Percentiles rank a stretch among this genome's conserved stretches.
These are phyloP conservation scores for Diceros bicornis DNA, from an alignment of 2,797 vertebrate species.

Conservation along the genomic window DNA sequence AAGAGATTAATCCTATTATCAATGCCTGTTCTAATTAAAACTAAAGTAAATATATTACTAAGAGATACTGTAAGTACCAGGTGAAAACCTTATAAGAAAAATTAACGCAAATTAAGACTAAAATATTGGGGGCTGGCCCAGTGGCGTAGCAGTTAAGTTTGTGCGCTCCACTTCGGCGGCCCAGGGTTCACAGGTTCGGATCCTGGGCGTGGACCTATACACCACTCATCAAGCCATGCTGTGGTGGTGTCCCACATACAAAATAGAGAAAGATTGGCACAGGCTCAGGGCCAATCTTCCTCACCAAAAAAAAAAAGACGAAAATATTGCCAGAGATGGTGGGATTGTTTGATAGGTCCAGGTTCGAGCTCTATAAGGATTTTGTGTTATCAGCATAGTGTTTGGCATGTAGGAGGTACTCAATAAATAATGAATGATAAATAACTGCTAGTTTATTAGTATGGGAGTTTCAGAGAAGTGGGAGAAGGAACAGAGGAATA, in stretches of 20 bases:
- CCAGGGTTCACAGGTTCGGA: too few species aligned
- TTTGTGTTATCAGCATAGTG: not conserved
- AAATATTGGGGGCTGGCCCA: not conserved
- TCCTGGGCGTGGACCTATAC: too few species aligned
- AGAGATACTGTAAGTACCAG: not conserved
- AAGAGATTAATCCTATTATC: not conserved
- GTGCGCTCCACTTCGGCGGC: too few species aligned
- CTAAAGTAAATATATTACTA: not conserved
- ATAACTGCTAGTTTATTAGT: not conserved
- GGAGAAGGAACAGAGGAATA: not conserved
- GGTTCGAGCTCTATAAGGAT: not conserved
- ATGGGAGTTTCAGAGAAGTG: not conserved
- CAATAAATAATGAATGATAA: not conserved
- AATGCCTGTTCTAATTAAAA: not conserved
- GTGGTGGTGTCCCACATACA: too few species aligned
- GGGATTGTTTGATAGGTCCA: not conserved
- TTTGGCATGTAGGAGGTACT: not conserved
- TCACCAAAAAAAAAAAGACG: not conserved
- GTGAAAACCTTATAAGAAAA: not conserved
- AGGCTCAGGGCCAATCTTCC: too few species aligned
- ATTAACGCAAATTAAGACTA: not conserved
- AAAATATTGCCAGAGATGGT: not conserved
- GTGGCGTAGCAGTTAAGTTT: too few species aligned
- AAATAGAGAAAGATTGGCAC: too few species aligned
- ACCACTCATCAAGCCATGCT: too few species aligned